Conservation (phyloP, 2,797 vertebrate species). For the Enteromius thamalakanensis region DNA sequence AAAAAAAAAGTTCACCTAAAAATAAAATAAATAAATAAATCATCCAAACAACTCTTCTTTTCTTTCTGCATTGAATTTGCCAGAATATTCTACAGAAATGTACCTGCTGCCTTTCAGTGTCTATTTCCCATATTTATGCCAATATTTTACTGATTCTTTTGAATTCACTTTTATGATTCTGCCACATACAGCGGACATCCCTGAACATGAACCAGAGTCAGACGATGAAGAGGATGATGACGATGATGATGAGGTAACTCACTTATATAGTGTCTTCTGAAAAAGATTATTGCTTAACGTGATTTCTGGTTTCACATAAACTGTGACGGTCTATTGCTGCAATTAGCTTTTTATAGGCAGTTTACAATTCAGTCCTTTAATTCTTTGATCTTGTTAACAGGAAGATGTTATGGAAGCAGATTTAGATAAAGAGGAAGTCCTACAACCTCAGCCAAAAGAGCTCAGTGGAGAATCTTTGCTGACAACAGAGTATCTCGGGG, state of each 20-base stretch:
- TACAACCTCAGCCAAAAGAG: conserved; percentile 87
- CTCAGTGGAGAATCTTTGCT: conserved; percentile 92
- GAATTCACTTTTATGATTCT: conserved; percentile 30
- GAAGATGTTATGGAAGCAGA: conserved; percentile 89
- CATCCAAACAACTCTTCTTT: too few species aligned
- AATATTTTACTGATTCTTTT: neutral
- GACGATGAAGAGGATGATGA: conserved; percentile 89
- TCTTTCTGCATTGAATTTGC: too few species aligned
- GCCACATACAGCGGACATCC: conserved; percentile 74
- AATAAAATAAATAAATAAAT: too few species aligned
- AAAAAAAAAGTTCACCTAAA: neutral
- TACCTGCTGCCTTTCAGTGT: neutral
- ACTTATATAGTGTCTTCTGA: neutral
- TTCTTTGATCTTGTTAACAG: conserved; percentile 53
- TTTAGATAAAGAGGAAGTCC: conserved; percentile 88
- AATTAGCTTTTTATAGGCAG: neutral
- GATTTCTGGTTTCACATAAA: neutral
- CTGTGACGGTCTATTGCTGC: neutral
- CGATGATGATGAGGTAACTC: conserved; percentile 74
- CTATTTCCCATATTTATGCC: neutral
- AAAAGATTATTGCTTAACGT: neutral
- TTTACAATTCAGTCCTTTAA: neutral
- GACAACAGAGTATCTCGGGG: conserved; percentile 92
- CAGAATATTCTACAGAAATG: neutral
- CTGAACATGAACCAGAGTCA: conserved; percentile 81